Percentiles rank a stretch among this genome's conserved stretches.
These are phyloP conservation scores for Tipula lateralis DNA, from an alignment of 2,888 invertebrate species.

Conservation along the genomic window DNA sequence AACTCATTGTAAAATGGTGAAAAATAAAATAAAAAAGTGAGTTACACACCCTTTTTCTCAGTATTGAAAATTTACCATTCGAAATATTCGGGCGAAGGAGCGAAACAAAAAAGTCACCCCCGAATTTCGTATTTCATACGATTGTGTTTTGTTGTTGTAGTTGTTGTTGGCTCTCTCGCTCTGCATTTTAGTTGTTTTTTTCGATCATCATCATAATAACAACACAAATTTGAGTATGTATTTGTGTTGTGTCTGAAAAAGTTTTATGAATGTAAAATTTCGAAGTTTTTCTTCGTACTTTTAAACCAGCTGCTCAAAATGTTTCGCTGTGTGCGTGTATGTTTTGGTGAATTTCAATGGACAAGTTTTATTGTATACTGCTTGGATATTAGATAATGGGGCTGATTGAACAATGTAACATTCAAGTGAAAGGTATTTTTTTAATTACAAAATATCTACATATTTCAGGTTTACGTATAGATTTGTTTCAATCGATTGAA, in stretches of 20 bases:
- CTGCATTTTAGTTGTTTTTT: not conserved
- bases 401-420: not conserved
- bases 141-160: not conserved
- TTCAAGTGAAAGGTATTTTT: not conserved
- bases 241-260: constrained; percentile 11
- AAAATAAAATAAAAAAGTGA: not conserved
- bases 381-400: constrained; percentile 2
- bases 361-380: not conserved
- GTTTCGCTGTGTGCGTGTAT: not conserved
- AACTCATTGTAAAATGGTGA: constrained; percentile 3
- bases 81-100: not conserved
- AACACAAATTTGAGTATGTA: not conserved
- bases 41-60: constrained; percentile 14
- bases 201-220: not conserved
- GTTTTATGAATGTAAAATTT: not conserved
- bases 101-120: not conserved
- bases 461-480: not conserved
- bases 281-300: not conserved
- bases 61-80: not conserved
- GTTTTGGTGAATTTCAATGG: constrained; percentile 11
- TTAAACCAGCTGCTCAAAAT: constrained; percentile 16
- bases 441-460: not conserved
- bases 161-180: not conserved
- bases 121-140: not conserved
- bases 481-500: not conserved